Conservation (phyloP, 2,888 invertebrate species). For the Caenorhabditis imperialis region DNA sequence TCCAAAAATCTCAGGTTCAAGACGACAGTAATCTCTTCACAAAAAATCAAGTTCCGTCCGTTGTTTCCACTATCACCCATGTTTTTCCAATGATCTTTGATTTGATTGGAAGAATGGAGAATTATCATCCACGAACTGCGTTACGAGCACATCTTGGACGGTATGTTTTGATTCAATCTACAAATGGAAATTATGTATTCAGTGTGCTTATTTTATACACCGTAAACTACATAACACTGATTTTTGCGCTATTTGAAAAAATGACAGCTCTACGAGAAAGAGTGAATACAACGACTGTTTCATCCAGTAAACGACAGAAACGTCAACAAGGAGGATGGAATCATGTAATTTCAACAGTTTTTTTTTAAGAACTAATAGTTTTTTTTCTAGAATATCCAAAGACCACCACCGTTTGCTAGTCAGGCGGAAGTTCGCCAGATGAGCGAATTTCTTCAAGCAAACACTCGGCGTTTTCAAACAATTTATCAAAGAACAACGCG, state of each 20-base stretch:
- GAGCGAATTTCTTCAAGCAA: constrained; percentile 59
- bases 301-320: constrained; percentile 17
- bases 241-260: constrained; percentile 92
- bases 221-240: constrained; percentile 91
- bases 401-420: constrained; percentile 65
- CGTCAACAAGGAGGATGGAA: constrained; percentile 65
- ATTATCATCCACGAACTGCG: constrained; percentile 93
- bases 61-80: constrained; percentile 89
- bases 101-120: constrained; percentile 85
- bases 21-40: constrained; percentile 73
- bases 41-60: constrained; percentile 84
- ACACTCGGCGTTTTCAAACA: constrained; percentile 50
- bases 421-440: constrained; percentile 66
- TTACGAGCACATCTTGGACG: constrained; percentile 90
- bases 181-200: constrained; percentile 79
- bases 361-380: background rate
- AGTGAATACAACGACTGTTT: constrained; percentile 17
- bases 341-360: constrained; percentile 41
- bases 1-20: constrained; percentile 72
- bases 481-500: constrained; percentile 53
- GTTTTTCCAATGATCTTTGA: constrained; percentile 93
- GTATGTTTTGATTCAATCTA: no score
- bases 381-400: constrained; percentile 54
- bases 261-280: constrained; percentile 80
- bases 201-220: constrained; percentile 95